Percentiles rank a stretch among this genome's conserved stretches.
Evolutionary conservation across 2,797 vertebrate genomes (phyloP).

Genomic region (Cirrhinus mrigala): DNA sequence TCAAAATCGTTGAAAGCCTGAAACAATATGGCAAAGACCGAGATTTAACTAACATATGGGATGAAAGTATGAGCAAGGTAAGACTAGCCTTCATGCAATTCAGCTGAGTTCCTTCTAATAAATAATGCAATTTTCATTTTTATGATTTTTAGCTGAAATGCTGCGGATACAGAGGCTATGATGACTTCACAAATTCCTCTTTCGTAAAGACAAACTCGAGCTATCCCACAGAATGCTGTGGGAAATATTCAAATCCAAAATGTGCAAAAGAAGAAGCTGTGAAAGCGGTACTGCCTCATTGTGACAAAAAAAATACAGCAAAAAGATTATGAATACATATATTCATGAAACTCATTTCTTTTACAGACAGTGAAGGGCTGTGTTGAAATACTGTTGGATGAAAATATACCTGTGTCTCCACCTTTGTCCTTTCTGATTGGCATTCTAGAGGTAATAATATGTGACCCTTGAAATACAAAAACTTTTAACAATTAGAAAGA

Average conservation of each 20-base stretch:
- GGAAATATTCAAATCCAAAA: accelerated
- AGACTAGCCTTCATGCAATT: not conserved
- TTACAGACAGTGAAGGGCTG: slow-evolving; percentile 72
- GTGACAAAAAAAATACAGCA: not conserved
- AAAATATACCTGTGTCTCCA: slow-evolving; percentile 72
- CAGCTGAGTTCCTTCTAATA: not conserved
- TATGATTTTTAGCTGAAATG: slow-evolving; percentile 71
- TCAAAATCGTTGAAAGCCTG: slow-evolving; percentile 51
- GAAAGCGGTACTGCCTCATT: not conserved
- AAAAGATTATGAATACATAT: not conserved
- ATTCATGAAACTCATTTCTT: not conserved
- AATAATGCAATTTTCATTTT: not conserved
- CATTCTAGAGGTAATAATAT: slow-evolving; percentile 77
- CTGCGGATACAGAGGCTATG: slow-evolving; percentile 78
- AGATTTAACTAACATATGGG: slow-evolving; percentile 67
- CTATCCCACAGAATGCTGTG: slow-evolving; percentile 74
- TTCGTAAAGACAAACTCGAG: accelerated
- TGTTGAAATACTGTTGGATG: slow-evolving; percentile 64
- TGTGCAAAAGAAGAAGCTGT: accelerated
- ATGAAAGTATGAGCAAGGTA: slow-evolving; percentile 77
- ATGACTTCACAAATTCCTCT: slow-evolving; percentile 70
- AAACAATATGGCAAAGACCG: slow-evolving; percentile 5
- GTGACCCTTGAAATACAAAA: not conserved
- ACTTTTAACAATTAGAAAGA: not conserved
- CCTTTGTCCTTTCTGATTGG: slow-evolving; percentile 75